Evolutionary conservation across 2,113 vertebrate species (phyloP).

Genomic region (Eidolon helvum): DNA sequence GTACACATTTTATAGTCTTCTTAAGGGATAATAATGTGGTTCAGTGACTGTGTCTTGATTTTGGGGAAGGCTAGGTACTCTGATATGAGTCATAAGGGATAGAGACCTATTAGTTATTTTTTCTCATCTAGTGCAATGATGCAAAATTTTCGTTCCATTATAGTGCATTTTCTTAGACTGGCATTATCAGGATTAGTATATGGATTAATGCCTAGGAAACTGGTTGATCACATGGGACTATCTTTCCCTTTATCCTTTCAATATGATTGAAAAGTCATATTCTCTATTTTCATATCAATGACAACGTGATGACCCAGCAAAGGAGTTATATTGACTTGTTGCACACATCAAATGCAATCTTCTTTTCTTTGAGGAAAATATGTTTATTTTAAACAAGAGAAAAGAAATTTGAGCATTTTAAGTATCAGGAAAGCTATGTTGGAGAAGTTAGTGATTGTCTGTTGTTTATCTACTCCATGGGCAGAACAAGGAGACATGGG

Average conservation of each 20-base stretch:
- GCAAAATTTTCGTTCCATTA: constrained; percentile 28
- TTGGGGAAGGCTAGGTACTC: constrained; percentile 5
- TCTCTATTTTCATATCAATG: constrained; percentile 66
- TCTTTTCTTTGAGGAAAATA: constrained; percentile 48
- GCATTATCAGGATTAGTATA: constrained; percentile 21
- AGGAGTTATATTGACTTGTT: constrained; percentile 41
- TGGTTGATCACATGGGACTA: not conserved
- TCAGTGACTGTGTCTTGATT: constrained; percentile 66
- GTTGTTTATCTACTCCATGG: constrained; percentile 11
- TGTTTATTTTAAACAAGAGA: constrained; percentile 54
- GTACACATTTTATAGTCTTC: constrained; percentile 68
- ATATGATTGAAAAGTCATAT: constrained; percentile 50
- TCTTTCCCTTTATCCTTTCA: constrained; percentile 49
- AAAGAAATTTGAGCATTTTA: constrained; percentile 35
- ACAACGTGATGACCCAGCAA: constrained; percentile 60
- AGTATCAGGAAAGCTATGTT: constrained; percentile 17
- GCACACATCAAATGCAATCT: constrained; percentile 32
- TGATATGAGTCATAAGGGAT: constrained; percentile 51
- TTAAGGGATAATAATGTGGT: constrained; percentile 66
- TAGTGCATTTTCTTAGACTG: constrained; percentile 38
- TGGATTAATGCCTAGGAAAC: constrained; percentile 49
- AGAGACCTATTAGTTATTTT: constrained; percentile 44
- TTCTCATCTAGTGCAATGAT: constrained; percentile 9
- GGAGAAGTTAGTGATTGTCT: not conserved
- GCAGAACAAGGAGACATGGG: constrained; percentile 24